A percentile compares a stretch with the other conserved stretches of the same genome.
Conservation (phyloP, 2,113 vertebrate species). For the Dromas ardeola region DNA sequence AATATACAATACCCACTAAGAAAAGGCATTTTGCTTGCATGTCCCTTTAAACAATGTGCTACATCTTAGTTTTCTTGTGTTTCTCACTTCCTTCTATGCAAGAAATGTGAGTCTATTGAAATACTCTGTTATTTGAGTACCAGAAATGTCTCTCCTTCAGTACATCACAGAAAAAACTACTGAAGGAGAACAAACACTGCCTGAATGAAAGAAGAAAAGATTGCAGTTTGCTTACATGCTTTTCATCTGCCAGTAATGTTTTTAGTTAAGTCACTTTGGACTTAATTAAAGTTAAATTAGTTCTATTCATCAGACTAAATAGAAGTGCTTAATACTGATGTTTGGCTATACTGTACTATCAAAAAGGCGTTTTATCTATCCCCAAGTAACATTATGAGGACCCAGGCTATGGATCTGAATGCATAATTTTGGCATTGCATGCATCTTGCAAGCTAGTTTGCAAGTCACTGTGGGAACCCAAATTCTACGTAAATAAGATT, state of each 20-base stretch:
- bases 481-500: background rate
- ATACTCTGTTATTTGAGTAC: background rate
- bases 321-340: background rate
- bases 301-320: slow-evolving; percentile 9
- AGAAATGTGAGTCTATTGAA: background rate
- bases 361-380: background rate
- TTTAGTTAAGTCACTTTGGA: background rate
- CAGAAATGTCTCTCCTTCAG: background rate
- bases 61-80: background rate
- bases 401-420: background rate
- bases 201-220: background rate
- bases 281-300: slow-evolving; percentile 26
- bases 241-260: background rate
- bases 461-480: background rate
- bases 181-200: background rate
- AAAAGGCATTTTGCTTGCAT: background rate
- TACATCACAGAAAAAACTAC: background rate
- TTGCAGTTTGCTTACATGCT: background rate
- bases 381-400: background rate
- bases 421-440: background rate
- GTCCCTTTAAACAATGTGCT: background rate
- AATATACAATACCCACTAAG: background rate
- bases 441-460: background rate
- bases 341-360: background rate
- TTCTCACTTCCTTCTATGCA: background rate